phyloP scores from a whole-genome alignment of 2,113 vertebrate species.

The Petrocephalus microphthalmus region DNA sequence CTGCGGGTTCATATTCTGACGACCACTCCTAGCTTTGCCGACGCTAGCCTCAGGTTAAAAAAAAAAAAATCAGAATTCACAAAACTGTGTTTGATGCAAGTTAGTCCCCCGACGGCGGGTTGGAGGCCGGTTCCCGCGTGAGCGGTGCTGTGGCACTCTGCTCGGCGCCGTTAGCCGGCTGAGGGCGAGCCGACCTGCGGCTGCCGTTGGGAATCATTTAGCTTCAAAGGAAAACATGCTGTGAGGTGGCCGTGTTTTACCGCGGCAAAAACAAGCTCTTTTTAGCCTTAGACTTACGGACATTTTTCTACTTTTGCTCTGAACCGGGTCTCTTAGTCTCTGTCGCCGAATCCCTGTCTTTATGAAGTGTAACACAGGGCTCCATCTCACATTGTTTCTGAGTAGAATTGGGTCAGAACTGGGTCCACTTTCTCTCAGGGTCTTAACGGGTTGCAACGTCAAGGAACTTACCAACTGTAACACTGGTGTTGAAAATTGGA shows the following conservation, averaged over 20 bases:
- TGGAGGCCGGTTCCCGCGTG: background rate
- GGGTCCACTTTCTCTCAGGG: slow-evolving; percentile 26
- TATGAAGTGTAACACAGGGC: background rate
- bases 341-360: background rate
- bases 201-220: background rate
- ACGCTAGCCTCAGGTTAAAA: background rate
- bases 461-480: background rate
- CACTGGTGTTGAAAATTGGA: background rate
- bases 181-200: background rate
- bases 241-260: background rate
- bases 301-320: background rate
- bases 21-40: background rate
- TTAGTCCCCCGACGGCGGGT: background rate
- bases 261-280: background rate
- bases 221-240: background rate
- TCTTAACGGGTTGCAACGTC: slow-evolving; percentile 10
- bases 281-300: background rate
- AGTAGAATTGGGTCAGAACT: slow-evolving; percentile 13
- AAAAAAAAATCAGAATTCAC: background rate
- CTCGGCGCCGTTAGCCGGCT: background rate
- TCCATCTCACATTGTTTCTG: background rate
- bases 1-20: background rate
- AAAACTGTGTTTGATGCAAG: background rate
- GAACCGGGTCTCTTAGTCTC: background rate
- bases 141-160: background rate